Conservation (phyloP, 2,888 invertebrate species). For the Pseudolycoriella hygida region DNA sequence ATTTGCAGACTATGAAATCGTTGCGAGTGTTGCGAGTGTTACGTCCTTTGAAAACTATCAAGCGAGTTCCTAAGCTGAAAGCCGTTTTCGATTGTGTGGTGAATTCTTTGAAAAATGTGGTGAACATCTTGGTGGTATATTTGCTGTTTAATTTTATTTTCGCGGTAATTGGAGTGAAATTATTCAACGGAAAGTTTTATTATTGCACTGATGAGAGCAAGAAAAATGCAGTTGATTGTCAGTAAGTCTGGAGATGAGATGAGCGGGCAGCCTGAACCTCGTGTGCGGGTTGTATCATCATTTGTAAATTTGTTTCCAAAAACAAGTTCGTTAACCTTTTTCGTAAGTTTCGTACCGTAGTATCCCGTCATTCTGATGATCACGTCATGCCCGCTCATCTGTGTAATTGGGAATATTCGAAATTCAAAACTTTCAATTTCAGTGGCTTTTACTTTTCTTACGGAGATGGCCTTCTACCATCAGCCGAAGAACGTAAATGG, state of each 20-base stretch:
- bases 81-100: constrained; percentile 99
- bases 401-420: too few species aligned
- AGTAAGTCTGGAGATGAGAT: constrained; percentile 47
- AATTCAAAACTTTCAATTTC: too few species aligned
- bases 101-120: constrained; percentile 99
- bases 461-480: constrained; percentile 68
- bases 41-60: constrained; percentile 99
- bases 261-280: too few species aligned
- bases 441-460: constrained; percentile 96
- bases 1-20: constrained; percentile 98
- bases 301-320: too few species aligned
- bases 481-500: constrained; percentile 72
- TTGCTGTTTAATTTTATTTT: constrained; percentile 99
- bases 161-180: constrained; percentile 99
- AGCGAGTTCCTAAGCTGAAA: constrained; percentile 98
- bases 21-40: constrained; percentile 95
- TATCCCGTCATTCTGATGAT: too few species aligned
- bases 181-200: constrained; percentile 99
- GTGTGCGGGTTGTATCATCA: too few species aligned
- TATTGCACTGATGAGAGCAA: constrained; percentile 97
- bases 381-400: too few species aligned
- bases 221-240: constrained; percentile 83
- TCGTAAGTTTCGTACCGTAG: too few species aligned
- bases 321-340: too few species aligned
- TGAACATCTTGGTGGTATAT: constrained; percentile 99